Conservation (phyloP, 2,888 invertebrate genomes). For the Tuberolachnus salignus region DNA sequence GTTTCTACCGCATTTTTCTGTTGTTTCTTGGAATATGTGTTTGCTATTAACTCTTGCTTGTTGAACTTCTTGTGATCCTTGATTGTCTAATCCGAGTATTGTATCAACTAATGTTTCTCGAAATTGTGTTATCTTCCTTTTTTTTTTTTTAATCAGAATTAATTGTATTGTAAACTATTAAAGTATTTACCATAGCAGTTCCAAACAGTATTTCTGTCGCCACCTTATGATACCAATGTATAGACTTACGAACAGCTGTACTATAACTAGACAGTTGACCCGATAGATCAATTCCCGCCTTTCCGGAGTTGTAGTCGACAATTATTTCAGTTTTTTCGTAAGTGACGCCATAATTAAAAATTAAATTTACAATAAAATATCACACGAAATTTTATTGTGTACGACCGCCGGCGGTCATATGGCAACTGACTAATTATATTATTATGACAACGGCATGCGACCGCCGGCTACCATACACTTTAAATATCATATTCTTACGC, state of each 20-base stretch:
- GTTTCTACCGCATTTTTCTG: not conserved
- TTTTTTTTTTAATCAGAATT: not conserved
- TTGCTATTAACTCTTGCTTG: not conserved
- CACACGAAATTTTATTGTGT: not conserved
- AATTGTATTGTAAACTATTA: not conserved
- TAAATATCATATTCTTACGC: no score
- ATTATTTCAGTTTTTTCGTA: not conserved
- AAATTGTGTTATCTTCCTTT: constrained; percentile 1
- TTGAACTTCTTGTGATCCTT: not conserved
- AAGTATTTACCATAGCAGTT: not conserved
- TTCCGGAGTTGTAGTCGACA: not conserved
- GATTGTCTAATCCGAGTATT: not conserved
- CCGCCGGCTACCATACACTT: no score
- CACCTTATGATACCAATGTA: not conserved
- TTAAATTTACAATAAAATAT: not conserved
- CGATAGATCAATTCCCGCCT: not conserved
- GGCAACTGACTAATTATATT: no score
- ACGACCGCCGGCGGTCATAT: no score
- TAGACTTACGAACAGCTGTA: not conserved
- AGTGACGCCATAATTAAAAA: no score
- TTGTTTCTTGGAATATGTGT: not conserved
- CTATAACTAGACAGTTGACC: not conserved
- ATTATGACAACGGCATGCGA: no score
- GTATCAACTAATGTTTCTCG: not conserved
- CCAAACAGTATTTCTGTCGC: not conserved